Evolutionary conservation across 2,797 vertebrate species (phyloP).

Genomic region (Erethizon dorsatum): DNA sequence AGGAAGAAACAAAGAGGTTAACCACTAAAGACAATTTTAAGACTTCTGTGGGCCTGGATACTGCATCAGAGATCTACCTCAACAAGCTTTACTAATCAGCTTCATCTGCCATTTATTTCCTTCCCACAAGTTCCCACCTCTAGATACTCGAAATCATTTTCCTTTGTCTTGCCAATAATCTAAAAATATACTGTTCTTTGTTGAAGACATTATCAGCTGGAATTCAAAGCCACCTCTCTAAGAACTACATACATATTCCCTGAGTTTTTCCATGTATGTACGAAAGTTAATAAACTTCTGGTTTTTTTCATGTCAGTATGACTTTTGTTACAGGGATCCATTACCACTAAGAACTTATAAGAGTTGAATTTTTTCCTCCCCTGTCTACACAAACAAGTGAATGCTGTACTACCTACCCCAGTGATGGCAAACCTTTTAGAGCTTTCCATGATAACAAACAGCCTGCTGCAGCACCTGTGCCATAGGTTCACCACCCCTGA

Average conservation of each 20-base stretch:
- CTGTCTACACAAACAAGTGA: not conserved
- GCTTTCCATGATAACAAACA: not conserved
- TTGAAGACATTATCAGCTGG: not conserved
- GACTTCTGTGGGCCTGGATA: not conserved
- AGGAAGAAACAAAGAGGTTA: not conserved
- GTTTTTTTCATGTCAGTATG: not conserved
- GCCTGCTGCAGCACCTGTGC: not conserved
- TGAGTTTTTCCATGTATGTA: too few species aligned
- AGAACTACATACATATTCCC: not conserved
- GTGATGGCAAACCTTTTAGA: not conserved
- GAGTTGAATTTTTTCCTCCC: not conserved
- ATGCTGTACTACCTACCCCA: not conserved
- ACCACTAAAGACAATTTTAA: not conserved
- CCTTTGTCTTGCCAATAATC: not conserved
- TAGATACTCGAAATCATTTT: not conserved
- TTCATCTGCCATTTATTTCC: not conserved
- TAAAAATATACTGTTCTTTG: not conserved
- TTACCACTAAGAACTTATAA: not conserved
- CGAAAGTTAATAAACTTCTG: not conserved
- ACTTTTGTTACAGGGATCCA: not conserved
- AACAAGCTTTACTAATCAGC: not conserved
- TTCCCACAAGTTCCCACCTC: not conserved
- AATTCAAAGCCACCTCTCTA: not conserved
- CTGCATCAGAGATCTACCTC: not conserved
- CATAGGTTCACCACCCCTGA: not conserved